Conservation (phyloP, 2,888 invertebrate species). For the Drosophila subquinaria region DNA sequence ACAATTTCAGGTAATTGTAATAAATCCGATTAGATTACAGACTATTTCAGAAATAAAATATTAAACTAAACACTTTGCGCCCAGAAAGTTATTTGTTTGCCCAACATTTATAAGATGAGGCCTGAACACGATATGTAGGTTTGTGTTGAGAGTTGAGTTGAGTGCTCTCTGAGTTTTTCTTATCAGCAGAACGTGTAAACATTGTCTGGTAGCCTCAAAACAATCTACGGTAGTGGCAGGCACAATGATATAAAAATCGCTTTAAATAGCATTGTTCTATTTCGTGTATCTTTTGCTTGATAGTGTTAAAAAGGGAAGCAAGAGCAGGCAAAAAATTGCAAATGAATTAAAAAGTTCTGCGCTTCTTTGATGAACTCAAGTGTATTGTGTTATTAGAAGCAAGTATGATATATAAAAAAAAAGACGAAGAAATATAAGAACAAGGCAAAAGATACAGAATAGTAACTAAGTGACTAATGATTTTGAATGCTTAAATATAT, state of each 20-base stretch:
- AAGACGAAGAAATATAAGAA: background rate
- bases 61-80: background rate
- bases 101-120: constrained; percentile 9
- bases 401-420: constrained; percentile 6
- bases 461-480: background rate
- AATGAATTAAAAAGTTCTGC: constrained; percentile 53
- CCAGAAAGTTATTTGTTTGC: constrained; percentile 26
- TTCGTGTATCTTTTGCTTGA: constrained; percentile 35
- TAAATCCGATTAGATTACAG: constrained; percentile 38
- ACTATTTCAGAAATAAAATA: background rate
- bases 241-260: constrained; percentile 63
- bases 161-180: constrained; percentile 23
- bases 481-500: background rate
- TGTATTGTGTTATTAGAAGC: constrained; percentile 2
- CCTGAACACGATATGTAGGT: background rate
- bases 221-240: constrained; percentile 39
- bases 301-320: constrained; percentile 3
- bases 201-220: constrained; percentile 33
- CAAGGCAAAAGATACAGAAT: background rate
- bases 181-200: constrained; percentile 62
- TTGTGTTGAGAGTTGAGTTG: background rate
- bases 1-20: constrained; percentile 8
- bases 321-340: constrained; percentile 38
- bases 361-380: constrained; percentile 42
- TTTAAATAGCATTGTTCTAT: constrained; percentile 66